Conservation (phyloP, 2,797 vertebrate genomes). For the Eidolon dupreanum region DNA sequence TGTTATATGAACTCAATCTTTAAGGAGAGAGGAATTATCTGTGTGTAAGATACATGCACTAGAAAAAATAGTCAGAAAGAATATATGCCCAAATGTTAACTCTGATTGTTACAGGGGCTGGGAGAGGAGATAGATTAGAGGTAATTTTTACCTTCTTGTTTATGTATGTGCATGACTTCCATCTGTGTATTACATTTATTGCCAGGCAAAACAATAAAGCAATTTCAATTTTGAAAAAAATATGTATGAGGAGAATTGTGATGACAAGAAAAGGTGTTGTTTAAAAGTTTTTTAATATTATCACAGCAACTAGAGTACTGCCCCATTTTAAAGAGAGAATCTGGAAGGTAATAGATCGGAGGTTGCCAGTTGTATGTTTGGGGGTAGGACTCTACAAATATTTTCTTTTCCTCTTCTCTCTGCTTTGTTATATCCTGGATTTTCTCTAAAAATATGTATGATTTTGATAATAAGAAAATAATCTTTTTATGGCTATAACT, state of each 20-base stretch:
- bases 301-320: neutral
- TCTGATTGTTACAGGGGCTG: neutral
- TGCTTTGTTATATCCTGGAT: neutral
- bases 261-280: neutral
- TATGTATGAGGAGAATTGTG: neutral
- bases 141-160: neutral
- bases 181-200: neutral
- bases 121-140: neutral
- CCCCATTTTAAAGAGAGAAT: neutral
- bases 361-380: neutral
- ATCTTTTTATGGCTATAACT: neutral
- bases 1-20: neutral
- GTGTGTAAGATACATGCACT: neutral
- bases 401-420: neutral
- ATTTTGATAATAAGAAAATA: neutral
- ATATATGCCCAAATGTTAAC: neutral
- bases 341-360: neutral
- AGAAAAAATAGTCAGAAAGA: neutral
- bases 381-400: neutral
- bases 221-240: neutral
- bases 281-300: neutral
- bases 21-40: neutral
- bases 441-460: neutral
- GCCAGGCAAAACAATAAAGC: neutral
- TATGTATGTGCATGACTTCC: neutral